Evolutionary conservation across 2,888 invertebrate species (phyloP).

Genomic region (Callyntrura sp.): DNA sequence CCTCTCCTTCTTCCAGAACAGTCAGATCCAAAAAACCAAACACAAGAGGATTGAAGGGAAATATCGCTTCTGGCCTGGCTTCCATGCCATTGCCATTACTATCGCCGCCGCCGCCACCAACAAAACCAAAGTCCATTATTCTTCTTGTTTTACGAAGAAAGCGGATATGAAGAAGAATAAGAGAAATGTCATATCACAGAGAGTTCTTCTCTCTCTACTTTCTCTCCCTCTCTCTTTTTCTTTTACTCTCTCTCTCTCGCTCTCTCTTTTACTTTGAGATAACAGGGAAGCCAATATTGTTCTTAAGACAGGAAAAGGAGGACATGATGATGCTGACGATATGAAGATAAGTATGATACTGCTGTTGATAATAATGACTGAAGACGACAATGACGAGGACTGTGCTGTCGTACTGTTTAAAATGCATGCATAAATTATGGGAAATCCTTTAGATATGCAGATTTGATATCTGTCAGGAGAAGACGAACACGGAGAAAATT

Average conservation of each 20-base stretch:
- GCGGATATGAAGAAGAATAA: conserved; percentile 19
- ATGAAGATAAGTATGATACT: too few relatives aligned
- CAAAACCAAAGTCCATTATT: conserved; percentile 43
- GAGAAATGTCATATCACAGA: conserved; percentile 11
- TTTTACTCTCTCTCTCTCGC: background rate
- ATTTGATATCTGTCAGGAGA: conserved; percentile 79
- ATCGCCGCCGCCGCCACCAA: background rate
- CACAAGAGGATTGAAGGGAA: conserved; percentile 61
- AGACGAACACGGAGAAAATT: conserved; percentile 21
- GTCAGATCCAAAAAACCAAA: conserved; percentile 48
- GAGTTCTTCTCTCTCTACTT: too few relatives aligned
- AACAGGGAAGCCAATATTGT: conserved; percentile 1
- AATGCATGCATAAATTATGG: conserved; percentile 84
- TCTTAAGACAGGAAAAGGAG: conserved; percentile 18
- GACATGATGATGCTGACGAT: background rate
- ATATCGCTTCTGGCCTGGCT: conserved; percentile 64
- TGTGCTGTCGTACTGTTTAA: conserved; percentile 78
- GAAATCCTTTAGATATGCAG: conserved; percentile 83
- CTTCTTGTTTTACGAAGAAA: conserved; percentile 21
- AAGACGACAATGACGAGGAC: conserved; percentile 13
- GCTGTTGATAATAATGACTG: too few relatives aligned
- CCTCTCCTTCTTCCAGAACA: conserved; percentile 31
- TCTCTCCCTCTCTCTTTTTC: background rate
- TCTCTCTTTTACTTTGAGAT: background rate
- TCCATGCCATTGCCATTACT: conserved; percentile 19